Evolutionary conservation across 92 coral and sea anemone species (phyloP).

Genomic region (Actinernus sp.): DNA sequence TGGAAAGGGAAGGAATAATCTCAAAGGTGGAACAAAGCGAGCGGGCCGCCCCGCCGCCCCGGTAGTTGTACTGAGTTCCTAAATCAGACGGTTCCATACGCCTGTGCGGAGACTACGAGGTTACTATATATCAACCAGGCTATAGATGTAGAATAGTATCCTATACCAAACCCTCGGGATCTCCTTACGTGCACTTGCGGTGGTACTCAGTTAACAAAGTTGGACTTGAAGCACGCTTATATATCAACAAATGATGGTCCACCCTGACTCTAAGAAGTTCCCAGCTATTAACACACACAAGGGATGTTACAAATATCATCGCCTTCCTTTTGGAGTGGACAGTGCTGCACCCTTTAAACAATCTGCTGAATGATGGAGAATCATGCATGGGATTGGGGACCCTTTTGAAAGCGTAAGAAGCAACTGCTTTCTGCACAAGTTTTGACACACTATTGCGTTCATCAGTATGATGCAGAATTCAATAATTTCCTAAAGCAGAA

Average conservation of each 20-base stretch:
- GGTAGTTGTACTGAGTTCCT: conserved; percentile 37
- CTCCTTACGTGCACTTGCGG: neutral
- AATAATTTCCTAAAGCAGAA: conserved; percentile 30
- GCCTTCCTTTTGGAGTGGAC: conserved; percentile 74
- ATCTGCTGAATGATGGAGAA: conserved; percentile 32
- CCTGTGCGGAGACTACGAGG: conserved; percentile 75
- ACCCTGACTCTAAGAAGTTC: conserved; percentile 24
- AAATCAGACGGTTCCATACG: conserved; percentile 66
- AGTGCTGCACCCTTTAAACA: conserved; percentile 31
- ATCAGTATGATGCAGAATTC: conserved; percentile 35
- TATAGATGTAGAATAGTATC: neutral
- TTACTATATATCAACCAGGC: neutral
- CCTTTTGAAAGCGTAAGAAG: conserved; percentile 51
- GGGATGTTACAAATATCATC: conserved; percentile 41
- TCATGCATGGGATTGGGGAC: conserved; percentile 30
- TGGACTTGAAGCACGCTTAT: neutral
- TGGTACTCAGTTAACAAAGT: neutral
- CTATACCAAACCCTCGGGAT: neutral
- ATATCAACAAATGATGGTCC: conserved; percentile 47
- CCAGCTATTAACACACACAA: conserved; percentile 60
- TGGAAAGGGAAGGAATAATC: no score
- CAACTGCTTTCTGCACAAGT: conserved; percentile 36
- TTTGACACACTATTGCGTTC: conserved; percentile 44
- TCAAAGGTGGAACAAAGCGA: no score
- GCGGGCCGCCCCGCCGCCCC: conserved; percentile 45